Evolutionary conservation across 2,797 vertebrate species (phyloP), one percentile per base, ranked within the genome.

Genomic region (Macropus fuliginosus): DNA sequence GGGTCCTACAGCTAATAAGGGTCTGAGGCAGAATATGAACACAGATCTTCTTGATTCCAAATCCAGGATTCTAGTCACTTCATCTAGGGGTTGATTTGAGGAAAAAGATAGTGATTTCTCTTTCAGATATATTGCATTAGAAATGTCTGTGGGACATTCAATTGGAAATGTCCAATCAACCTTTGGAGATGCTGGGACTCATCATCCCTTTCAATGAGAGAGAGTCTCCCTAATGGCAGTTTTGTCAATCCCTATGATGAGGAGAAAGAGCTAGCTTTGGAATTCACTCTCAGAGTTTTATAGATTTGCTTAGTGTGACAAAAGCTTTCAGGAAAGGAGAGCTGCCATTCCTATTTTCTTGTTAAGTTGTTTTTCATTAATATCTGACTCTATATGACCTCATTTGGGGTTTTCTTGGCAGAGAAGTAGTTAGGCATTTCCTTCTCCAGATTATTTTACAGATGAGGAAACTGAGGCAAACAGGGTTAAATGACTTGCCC

Each of bases 401-500:
- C 62, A 66, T 66, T 59, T 62, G 59, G 59, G 31, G 12, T 29
- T 62, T 81, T 46, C 21, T 10, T 81, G 66, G 18, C 9, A 46
- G 8, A 81, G 40, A 81, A 46, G 21, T 24, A 9, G 40, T 81
- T 74, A 21, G n/a, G 5, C 6, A 40, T 74, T 40, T 74, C 66
- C 21, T 81, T 81, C 21, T 81, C 40, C 21, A 27, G 18, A 3
- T 81, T 21, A 10, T 56, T 95, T 87, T 54, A n/a, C 93, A 54
- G 59, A 92, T 91, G 94, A 89, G 94, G 50, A 96, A 94, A 91
- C 55, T 50, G 91, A 74, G 87, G 52, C 91, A 94, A 10, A 62
- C 46, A 59, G 14, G 21, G 55, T 62, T 31, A 52, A 92, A 29
- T 46, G 40, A 27, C 1, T 8, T 34, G 12, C 16, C 91, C 34